Evolutionary conservation across 2,113 vertebrate genomes (phyloP).

Genomic region (Sebastes schlegelii): DNA sequence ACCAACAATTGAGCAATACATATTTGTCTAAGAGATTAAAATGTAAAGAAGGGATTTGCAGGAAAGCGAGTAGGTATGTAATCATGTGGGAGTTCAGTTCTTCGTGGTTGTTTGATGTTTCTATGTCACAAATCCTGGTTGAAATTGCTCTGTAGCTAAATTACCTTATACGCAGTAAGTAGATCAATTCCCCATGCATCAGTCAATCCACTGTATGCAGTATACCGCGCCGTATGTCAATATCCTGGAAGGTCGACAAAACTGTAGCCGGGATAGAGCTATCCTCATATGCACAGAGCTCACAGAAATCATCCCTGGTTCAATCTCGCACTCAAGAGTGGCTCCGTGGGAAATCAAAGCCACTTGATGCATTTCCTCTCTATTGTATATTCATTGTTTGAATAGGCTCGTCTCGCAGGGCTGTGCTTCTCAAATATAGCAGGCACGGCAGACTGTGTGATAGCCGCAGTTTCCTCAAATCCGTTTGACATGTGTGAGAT

Average conservation of each 20-base stretch:
- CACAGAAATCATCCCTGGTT: slow-evolving; percentile 45
- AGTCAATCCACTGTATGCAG: slow-evolving; percentile 1
- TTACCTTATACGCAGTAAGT: neutral
- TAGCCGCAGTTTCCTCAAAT: neutral
- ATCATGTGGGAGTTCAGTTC: neutral
- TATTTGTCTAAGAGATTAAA: neutral
- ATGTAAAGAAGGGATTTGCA: slow-evolving; percentile 18
- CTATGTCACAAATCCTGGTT: neutral
- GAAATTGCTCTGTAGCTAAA: neutral
- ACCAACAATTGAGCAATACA: neutral
- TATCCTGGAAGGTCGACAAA: slow-evolving; percentile 35
- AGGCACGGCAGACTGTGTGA: slow-evolving; percentile 4
- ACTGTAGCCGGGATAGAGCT: neutral
- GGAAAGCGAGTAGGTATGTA: neutral
- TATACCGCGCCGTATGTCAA: neutral
- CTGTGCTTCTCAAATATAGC: slow-evolving; percentile 47
- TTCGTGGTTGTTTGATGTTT: slow-evolving; percentile 1
- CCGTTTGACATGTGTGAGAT: slow-evolving; percentile 5
- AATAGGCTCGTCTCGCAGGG: slow-evolving; percentile 41
- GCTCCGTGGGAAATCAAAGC: slow-evolving; percentile 48
- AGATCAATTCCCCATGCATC: slow-evolving; percentile 4
- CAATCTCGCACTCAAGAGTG: slow-evolving; percentile 34
- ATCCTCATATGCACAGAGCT: slow-evolving; percentile 9
- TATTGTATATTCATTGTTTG: slow-evolving; percentile 50
- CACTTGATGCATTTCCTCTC: slow-evolving; percentile 47